A percentile compares a stretch with the other conserved stretches of the same genome.
Conservation (phyloP, 1,140 invertebrate genomes). For the Pseudoatta argentina region DNA sequence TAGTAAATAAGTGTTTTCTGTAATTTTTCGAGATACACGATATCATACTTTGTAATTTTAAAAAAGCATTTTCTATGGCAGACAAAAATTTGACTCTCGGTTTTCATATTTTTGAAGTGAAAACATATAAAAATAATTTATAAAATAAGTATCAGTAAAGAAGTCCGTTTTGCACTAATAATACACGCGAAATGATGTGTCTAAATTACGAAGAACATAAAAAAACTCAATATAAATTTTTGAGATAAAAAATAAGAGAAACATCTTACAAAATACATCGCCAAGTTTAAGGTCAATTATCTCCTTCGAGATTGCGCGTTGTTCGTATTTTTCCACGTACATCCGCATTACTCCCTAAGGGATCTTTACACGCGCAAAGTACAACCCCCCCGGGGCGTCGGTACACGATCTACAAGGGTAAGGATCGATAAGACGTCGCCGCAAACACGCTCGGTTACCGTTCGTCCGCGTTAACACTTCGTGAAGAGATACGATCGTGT, state of each 20-base stretch:
- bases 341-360: constrained; percentile 10
- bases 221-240: not conserved
- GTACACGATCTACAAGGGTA: constrained; percentile 47
- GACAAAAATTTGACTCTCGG: not conserved
- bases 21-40: not conserved
- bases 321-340: not conserved
- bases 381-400: constrained; percentile 11
- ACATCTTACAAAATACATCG: not conserved
- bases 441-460: constrained; percentile 34
- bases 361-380: constrained; percentile 13
- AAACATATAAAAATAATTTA: not conserved
- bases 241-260: not conserved
- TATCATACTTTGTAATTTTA: not conserved
- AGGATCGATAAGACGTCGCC: constrained; percentile 49
- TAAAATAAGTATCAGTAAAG: not conserved
- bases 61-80: not conserved
- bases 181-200: not conserved
- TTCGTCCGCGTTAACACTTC: constrained; percentile 47
- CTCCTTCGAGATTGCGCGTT: not conserved
- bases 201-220: not conserved
- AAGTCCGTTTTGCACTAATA: not conserved
- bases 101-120: not conserved
- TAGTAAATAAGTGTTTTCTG: not conserved
- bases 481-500: constrained; percentile 42
- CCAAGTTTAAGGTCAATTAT: constrained; percentile 25